A percentile compares a stretch with the other conserved stretches of the same genome.
Conservation (phyloP, 2,797 vertebrate genomes). For the Pantherophis vulpinus region DNA sequence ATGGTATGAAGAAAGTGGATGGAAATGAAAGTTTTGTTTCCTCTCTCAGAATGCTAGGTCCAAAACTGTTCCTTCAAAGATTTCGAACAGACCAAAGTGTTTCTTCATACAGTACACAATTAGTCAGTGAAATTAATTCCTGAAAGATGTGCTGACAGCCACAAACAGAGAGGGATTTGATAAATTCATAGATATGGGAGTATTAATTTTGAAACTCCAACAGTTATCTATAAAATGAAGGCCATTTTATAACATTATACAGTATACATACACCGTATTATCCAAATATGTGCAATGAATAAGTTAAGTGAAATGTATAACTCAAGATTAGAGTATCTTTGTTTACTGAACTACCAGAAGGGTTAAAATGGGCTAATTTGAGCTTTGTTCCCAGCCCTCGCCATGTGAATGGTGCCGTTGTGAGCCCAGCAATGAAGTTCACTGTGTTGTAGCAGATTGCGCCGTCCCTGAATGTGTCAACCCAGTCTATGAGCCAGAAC, state of each 20-base stretch:
- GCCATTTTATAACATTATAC: neutral
- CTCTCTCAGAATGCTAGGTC: neutral
- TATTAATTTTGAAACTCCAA: neutral
- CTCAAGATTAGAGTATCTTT: slow-evolving; percentile 68
- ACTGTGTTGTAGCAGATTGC: slow-evolving; percentile 99
- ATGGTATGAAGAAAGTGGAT: neutral
- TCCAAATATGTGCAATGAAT: slow-evolving; percentile 41
- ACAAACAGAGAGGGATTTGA: neutral
- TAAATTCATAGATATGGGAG: neutral
- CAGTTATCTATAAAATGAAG: neutral
- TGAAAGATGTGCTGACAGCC: neutral
- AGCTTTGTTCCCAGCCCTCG: slow-evolving; percentile 90
- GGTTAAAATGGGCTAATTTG: slow-evolving; percentile 74
- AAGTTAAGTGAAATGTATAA: slow-evolving; percentile 51
- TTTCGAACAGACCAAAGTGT: neutral
- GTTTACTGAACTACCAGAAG: slow-evolving; percentile 57
- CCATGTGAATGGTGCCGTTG: slow-evolving; percentile 99
- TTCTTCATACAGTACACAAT: neutral
- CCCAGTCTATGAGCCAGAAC: slow-evolving; percentile 98
- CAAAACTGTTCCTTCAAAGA: neutral
- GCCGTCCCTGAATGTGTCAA: slow-evolving; percentile 99
- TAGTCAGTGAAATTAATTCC: neutral
- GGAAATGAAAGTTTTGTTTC: neutral
- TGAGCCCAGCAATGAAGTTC: slow-evolving; percentile 99
- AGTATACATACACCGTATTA: neutral